Conservation (phyloP, 2,113 vertebrate species). For the Lasiurus cinereus region DNA sequence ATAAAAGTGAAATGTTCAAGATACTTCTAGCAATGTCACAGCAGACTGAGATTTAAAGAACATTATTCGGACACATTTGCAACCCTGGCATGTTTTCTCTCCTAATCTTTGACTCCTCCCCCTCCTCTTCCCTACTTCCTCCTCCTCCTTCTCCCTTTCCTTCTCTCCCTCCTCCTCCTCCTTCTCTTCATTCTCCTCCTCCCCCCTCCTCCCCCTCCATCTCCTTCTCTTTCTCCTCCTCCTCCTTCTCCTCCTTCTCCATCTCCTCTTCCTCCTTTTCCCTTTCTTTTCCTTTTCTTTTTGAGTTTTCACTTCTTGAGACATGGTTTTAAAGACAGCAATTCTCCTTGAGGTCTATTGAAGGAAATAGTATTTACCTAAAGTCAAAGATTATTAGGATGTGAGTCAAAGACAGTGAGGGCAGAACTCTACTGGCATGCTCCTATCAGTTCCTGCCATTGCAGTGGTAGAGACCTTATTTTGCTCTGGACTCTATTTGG, state of each 20-base stretch:
- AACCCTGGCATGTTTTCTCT: background rate
- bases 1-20: background rate
- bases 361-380: constrained; percentile 38
- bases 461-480: background rate
- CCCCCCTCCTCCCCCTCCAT: too few relatives aligned
- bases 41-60: constrained; percentile 18
- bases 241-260: too few relatives aligned
- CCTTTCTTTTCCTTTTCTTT: background rate
- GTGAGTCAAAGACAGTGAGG: too few relatives aligned
- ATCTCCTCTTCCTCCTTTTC: too few relatives aligned
- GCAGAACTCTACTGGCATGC: background rate
- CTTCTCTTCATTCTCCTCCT: background rate
- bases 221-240: too few relatives aligned
- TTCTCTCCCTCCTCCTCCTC: background rate
- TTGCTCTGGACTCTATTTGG: constrained; percentile 34
- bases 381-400: background rate
- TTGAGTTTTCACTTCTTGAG: constrained; percentile 13
- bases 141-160: too few relatives aligned
- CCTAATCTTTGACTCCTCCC: too few relatives aligned
- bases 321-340: constrained; percentile 37
- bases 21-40: background rate
- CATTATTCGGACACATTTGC: background rate
- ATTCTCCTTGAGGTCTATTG: constrained; percentile 20
- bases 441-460: background rate
- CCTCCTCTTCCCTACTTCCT: too few relatives aligned